These are phyloP conservation scores for Xiphorhynchus elegans DNA, from an alignment of 2,113 vertebrate genomes.

Conservation along the genomic window DNA sequence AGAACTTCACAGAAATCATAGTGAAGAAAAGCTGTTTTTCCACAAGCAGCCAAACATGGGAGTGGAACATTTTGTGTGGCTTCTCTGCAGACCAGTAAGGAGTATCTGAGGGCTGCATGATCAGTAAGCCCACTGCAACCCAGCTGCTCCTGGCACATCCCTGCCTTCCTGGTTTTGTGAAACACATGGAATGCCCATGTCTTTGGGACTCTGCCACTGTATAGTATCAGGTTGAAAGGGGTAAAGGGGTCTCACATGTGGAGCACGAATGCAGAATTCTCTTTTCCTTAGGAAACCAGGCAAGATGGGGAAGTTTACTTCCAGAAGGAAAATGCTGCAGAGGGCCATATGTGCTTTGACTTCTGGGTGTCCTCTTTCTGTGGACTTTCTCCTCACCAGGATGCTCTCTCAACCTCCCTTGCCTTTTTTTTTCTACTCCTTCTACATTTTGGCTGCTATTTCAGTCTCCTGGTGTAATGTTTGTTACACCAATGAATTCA, in stretches of 20 bases:
- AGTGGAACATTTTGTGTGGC: not conserved
- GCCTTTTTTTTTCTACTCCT: not conserved
- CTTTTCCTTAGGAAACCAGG: not conserved
- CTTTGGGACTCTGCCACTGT: not conserved
- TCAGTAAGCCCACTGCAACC: not conserved
- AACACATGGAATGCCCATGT: rapidly evolving
- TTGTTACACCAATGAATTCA: not conserved
- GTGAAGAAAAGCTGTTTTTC: not conserved
- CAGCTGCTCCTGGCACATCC: not conserved
- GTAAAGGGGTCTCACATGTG: not conserved
- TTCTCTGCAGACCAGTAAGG: not conserved
- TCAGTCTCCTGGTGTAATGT: not conserved
- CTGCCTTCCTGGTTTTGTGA: not conserved
- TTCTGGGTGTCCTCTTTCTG: not conserved
- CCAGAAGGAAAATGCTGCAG: not conserved
- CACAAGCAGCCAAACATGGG: not conserved
- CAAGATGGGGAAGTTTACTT: not conserved
- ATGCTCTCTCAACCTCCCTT: not conserved
- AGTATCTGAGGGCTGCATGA: not conserved
- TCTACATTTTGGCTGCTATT: not conserved
- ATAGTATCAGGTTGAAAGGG: not conserved
- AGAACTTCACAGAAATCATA: not conserved
- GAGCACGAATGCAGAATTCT: rapidly evolving
- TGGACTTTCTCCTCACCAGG: not conserved
- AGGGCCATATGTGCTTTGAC: not conserved